phyloP scores from a whole-genome alignment of 1,140 invertebrate genomes.

The Melanaphis sacchari region DNA sequence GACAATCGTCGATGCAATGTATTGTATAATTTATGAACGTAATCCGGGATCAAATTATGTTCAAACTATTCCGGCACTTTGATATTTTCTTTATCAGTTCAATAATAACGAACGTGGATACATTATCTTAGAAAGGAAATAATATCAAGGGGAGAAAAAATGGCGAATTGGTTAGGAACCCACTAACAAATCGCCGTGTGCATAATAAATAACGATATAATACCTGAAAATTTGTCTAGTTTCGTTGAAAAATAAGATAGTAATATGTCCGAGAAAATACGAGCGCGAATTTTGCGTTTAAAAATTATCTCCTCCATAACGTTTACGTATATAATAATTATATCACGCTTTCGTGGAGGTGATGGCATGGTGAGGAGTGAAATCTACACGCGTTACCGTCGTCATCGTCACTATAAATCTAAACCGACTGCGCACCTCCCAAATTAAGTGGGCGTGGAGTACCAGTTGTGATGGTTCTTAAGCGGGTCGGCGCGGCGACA shows the following conservation, averaged over 20 bases:
- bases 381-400: not conserved
- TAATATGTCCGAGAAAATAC: not conserved
- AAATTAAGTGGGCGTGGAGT: constrained; percentile 77
- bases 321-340: too few species aligned
- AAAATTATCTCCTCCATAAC: not conserved
- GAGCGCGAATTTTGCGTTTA: not conserved
- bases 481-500: constrained; percentile 64
- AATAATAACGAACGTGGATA: not conserved
- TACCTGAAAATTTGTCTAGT: not conserved
- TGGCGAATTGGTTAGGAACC: not conserved
- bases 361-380: not conserved
- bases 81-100: not conserved
- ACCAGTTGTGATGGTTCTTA: constrained; percentile 73
- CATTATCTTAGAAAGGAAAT: not conserved
- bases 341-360: too few species aligned
- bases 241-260: not conserved
- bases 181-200: too few species aligned
- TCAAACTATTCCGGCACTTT: not conserved
- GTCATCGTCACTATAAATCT: not conserved
- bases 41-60: not conserved
- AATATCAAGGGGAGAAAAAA: not conserved
- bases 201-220: not conserved
- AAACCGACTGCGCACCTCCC: not conserved
- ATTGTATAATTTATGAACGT: not conserved
- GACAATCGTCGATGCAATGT: not conserved